Evolutionary conservation across 2,888 invertebrate species (phyloP).

Genomic region (Drosophila kokeensis): DNA sequence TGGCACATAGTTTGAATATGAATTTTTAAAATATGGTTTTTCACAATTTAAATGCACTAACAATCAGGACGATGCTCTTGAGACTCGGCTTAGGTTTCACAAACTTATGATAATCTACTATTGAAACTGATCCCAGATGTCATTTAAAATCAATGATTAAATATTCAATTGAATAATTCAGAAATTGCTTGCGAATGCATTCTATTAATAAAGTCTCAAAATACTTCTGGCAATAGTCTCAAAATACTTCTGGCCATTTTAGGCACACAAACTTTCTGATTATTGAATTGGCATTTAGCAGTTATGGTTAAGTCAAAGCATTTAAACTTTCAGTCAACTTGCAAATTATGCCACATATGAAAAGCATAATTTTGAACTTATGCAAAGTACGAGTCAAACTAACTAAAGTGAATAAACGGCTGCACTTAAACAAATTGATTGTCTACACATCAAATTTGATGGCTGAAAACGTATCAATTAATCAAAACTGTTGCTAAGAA

Average conservation of each 20-base stretch:
- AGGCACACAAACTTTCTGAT: background rate
- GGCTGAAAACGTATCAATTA: conserved; percentile 15
- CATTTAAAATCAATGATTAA: rapidly evolving
- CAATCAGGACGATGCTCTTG: background rate
- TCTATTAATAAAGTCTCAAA: background rate
- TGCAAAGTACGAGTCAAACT: background rate
- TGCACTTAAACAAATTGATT: background rate
- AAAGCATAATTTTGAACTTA: conserved; percentile 2
- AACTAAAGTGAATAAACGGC: conserved; percentile 16
- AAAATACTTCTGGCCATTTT: background rate
- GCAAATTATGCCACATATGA: conserved; percentile 3
- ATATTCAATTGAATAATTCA: background rate
- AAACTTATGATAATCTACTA: background rate
- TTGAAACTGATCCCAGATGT: background rate
- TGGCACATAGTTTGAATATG: too few relatives aligned
- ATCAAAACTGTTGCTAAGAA: conserved; percentile 8
- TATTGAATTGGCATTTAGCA: background rate
- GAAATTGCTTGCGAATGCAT: background rate
- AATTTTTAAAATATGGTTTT: background rate
- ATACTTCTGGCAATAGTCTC: background rate
- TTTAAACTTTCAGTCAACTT: background rate
- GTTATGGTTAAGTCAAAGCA: background rate
- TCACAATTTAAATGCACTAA: background rate
- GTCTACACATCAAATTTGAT: conserved; percentile 8
- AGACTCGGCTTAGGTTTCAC: background rate